These are phyloP conservation scores for Riptortus pedestris DNA, from an alignment of 1,140 invertebrate species.

Conservation along the genomic window DNA sequence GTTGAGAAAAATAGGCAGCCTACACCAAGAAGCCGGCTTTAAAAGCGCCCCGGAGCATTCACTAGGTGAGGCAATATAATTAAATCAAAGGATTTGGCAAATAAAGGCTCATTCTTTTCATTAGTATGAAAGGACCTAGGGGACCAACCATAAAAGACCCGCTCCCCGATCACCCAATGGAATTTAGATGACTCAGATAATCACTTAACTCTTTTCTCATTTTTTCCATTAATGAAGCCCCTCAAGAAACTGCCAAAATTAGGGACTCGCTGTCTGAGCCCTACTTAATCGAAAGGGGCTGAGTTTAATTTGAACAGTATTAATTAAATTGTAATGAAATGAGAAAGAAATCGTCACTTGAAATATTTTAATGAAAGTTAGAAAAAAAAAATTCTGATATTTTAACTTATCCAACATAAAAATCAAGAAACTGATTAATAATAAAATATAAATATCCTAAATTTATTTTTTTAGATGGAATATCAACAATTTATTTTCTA, in stretches of 20 bases:
- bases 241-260: conserved; percentile 17
- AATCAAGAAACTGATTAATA: too few species aligned
- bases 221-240: conserved; percentile 18
- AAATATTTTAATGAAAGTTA: neutral
- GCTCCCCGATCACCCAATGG: conserved; percentile 8
- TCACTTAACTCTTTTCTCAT: conserved; percentile 18
- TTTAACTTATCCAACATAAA: too few species aligned
- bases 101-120: conserved; percentile 16
- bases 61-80: neutral
- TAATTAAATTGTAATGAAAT: conserved; percentile 11
- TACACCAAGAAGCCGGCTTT: too few species aligned
- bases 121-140: neutral
- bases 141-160: neutral
- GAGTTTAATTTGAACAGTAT: conserved; percentile 11
- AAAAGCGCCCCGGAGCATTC: too few species aligned
- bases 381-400: too few species aligned
- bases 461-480: too few species aligned
- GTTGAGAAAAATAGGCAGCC: too few species aligned
- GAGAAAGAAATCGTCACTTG: neutral
- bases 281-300: conserved; percentile 4
- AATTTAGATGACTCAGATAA: conserved; percentile 18
- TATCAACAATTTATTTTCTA: too few species aligned
- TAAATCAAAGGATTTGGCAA: conserved; percentile 15
- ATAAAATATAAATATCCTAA: too few species aligned
- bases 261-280: conserved; percentile 2